phyloP scores from a whole-genome alignment of 2,888 invertebrate genomes.

The Drosophila silvestris region DNA sequence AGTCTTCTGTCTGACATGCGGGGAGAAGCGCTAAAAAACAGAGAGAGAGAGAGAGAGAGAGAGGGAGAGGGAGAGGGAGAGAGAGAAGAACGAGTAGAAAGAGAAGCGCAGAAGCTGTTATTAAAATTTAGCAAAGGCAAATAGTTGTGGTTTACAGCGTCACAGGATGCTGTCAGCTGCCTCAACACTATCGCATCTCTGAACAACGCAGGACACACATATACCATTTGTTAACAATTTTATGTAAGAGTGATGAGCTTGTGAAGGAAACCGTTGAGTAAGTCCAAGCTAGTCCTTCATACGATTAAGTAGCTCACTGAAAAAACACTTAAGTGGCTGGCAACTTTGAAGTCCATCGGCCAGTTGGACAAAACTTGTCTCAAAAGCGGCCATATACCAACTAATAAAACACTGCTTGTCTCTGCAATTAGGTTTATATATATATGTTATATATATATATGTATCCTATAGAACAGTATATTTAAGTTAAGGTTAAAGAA shows the following conservation, averaged over 20 bases:
- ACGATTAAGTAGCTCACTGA: neutral
- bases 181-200: conserved; percentile 35
- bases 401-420: neutral
- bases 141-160: conserved; percentile 35
- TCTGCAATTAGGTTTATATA: neutral
- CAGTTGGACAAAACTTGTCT: neutral
- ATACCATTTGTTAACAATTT: neutral
- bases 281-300: neutral
- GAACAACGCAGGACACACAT: conserved; percentile 6
- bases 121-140: conserved; percentile 39
- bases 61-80: neutral
- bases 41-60: too few relatives aligned
- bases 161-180: conserved; percentile 49
- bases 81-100: neutral
- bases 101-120: conserved; percentile 13
- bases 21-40: neutral
- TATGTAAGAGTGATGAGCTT: neutral
- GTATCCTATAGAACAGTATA: neutral
- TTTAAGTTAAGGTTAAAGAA: neutral
- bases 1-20: conserved; percentile 64
- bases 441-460: neutral
- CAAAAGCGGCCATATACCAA: too few relatives aligned
- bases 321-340: neutral
- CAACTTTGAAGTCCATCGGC: neutral
- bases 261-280: neutral